These are phyloP conservation scores for Choreutis nemorana DNA, from an alignment of 2,888 invertebrate genomes.

Conservation along the genomic window DNA sequence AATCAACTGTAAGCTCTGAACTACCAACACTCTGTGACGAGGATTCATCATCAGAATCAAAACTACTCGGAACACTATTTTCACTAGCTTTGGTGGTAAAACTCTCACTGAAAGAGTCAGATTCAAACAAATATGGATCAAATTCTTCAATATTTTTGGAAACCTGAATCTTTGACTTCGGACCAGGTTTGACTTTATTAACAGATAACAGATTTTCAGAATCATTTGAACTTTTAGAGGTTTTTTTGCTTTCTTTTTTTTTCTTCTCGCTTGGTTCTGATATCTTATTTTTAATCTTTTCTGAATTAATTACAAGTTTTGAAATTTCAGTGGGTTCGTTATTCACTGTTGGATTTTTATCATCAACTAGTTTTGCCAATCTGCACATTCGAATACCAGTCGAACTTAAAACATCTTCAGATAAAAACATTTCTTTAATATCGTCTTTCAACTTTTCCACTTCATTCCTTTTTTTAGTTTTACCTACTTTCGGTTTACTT, in stretches of 20 bases:
- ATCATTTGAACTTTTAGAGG: not conserved
- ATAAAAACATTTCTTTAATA: slow-evolving; percentile 74
- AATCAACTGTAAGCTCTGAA: slow-evolving; percentile 28
- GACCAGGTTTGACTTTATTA: slow-evolving; percentile 34
- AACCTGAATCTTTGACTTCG: slow-evolving; percentile 38
- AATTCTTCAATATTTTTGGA: slow-evolving; percentile 15
- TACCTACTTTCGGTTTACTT: slow-evolving; percentile 10
- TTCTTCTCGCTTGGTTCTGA: slow-evolving; percentile 15
- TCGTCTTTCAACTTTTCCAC: slow-evolving; percentile 69
- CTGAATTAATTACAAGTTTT: slow-evolving; percentile 18
- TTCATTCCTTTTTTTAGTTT: slow-evolving; percentile 25
- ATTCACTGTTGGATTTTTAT: slow-evolving; percentile 17
- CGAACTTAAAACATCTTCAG: slow-evolving; percentile 67
- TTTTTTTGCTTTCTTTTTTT: slow-evolving; percentile 12
- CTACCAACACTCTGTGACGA: slow-evolving; percentile 31
- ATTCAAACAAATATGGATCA: slow-evolving; percentile 46
- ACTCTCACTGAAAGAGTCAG: slow-evolving; percentile 33
- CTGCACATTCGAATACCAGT: slow-evolving; percentile 73
- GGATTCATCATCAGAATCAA: slow-evolving; percentile 39
- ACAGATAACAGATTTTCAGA: not conserved
- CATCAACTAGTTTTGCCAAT: slow-evolving; percentile 57
- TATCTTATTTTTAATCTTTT: slow-evolving; percentile 26
- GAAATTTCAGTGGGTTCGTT: slow-evolving; percentile 28
- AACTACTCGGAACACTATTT: slow-evolving; percentile 18
- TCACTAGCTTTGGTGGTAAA: slow-evolving; percentile 24